Conservation (phyloP, 2,797 vertebrate species). For the Lagorchestes hirsutus region DNA sequence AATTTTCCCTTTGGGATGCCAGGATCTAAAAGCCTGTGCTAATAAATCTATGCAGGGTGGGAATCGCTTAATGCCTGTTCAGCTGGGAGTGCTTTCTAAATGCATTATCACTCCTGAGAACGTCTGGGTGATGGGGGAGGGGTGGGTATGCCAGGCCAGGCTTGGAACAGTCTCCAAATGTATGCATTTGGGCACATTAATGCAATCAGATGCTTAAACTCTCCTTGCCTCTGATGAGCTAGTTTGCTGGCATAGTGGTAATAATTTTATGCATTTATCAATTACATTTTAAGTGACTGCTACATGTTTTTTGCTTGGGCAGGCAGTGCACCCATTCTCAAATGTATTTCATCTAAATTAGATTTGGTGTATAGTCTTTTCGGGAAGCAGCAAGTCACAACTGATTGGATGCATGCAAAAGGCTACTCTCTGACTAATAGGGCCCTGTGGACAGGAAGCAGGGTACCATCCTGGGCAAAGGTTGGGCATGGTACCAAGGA, state of each 20-base stretch:
- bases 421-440: neutral
- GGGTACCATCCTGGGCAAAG: neutral
- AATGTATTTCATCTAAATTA: slow-evolving; percentile 73
- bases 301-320: slow-evolving; percentile 79
- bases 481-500: neutral
- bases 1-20: neutral
- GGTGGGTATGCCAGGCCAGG: slow-evolving; percentile 69
- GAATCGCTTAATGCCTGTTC: slow-evolving; percentile 47
- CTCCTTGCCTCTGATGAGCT: slow-evolving; percentile 80
- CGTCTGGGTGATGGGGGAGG: slow-evolving; percentile 31
- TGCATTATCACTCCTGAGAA: slow-evolving; percentile 83
- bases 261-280: slow-evolving; percentile 79
- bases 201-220: slow-evolving; percentile 75
- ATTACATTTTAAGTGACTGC: slow-evolving; percentile 78
- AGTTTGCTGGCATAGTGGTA: slow-evolving; percentile 63
- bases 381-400: slow-evolving; percentile 51
- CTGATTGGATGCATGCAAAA: slow-evolving; percentile 49
- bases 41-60: slow-evolving; percentile 81
- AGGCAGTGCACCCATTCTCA: slow-evolving; percentile 73
- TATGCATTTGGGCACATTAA: slow-evolving; percentile 80
- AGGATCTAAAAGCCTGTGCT: slow-evolving; percentile 83
- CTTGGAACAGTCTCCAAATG: slow-evolving; percentile 64
- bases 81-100: slow-evolving; percentile 81
- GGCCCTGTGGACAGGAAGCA: neutral
- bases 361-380: slow-evolving; percentile 65